Conservation (phyloP, 2,888 invertebrate species). For the Xylocampa areola region DNA sequence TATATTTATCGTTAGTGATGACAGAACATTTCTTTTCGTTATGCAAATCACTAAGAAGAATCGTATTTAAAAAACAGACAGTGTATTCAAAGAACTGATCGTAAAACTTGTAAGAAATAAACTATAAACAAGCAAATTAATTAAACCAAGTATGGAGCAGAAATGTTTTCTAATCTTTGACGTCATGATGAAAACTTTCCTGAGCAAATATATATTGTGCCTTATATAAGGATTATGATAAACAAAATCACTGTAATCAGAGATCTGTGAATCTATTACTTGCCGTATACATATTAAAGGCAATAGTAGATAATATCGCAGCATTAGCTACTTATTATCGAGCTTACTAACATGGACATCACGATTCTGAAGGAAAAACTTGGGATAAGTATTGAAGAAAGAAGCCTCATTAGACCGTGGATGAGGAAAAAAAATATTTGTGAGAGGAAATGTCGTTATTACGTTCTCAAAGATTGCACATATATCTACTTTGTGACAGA, state of each 20-base stretch:
- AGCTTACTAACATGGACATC: slow-evolving; percentile 65
- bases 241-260: slow-evolving; percentile 29
- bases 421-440: slow-evolving; percentile 70
- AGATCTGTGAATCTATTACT: slow-evolving; percentile 39
- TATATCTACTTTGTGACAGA: slow-evolving; percentile 46
- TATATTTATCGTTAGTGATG: too few species aligned
- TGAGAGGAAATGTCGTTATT: slow-evolving; percentile 61
- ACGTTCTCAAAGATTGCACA: slow-evolving; percentile 49
- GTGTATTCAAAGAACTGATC: too few species aligned
- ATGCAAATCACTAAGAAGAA: too few species aligned
- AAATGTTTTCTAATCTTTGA: not conserved
- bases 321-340: slow-evolving; percentile 64
- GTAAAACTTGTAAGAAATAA: not conserved
- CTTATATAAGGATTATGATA: slow-evolving; percentile 31
- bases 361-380: slow-evolving; percentile 68
- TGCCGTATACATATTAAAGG: slow-evolving; percentile 42
- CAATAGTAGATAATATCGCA: slow-evolving; percentile 61
- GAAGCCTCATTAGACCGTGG: slow-evolving; percentile 69
- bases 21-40: too few species aligned
- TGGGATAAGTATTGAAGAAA: slow-evolving; percentile 64
- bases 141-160: not conserved
- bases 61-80: too few species aligned
- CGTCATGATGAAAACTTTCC: not conserved
- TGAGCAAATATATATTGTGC: not conserved
- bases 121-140: not conserved